phyloP scores from a whole-genome alignment of 2,888 invertebrate species.

The Mimumesa dahlbomi region DNA sequence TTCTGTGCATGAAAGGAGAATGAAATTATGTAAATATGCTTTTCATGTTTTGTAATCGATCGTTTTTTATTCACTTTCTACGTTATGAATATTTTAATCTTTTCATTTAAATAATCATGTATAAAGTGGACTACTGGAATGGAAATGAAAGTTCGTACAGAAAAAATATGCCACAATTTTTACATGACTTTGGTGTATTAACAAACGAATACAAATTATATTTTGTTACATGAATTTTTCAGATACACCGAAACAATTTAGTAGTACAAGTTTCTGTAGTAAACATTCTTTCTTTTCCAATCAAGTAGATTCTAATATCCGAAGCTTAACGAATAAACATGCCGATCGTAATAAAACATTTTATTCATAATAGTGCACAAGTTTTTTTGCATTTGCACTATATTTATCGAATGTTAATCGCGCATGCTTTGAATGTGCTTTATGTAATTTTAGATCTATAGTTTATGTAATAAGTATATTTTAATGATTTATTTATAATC shows the following conservation, averaged over 20 bases:
- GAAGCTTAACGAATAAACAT: constrained; percentile 3
- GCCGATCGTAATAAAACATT: not conserved
- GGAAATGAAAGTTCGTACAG: constrained; percentile 13
- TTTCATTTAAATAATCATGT: constrained; percentile 4
- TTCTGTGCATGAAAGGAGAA: constrained; percentile 33
- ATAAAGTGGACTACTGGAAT: not conserved
- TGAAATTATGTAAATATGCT: constrained; percentile 58
- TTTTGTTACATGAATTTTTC: constrained; percentile 27
- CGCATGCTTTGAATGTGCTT: constrained; percentile 32
- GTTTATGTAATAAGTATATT: constrained; percentile 13
- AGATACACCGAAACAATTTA: constrained; percentile 11
- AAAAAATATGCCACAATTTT: not conserved
- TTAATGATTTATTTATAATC: constrained; percentile 41
- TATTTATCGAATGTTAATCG: constrained; percentile 14
- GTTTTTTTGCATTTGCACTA: constrained; percentile 22
- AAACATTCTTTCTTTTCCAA: not conserved
- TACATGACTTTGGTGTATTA: constrained; percentile 24
- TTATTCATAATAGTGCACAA: constrained; percentile 11
- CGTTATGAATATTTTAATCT: constrained; percentile 26
- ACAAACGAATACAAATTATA: constrained; percentile 12
- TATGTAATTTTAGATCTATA: constrained; percentile 1
- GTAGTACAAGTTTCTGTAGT: constrained; percentile 1
- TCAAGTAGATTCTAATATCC: not conserved
- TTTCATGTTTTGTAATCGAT: constrained; percentile 30
- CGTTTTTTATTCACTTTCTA: constrained; percentile 22